Evolutionary conservation across 92 coral and sea anemone genomes (phyloP).

Genomic region (Scolanthus callimorphus): DNA sequence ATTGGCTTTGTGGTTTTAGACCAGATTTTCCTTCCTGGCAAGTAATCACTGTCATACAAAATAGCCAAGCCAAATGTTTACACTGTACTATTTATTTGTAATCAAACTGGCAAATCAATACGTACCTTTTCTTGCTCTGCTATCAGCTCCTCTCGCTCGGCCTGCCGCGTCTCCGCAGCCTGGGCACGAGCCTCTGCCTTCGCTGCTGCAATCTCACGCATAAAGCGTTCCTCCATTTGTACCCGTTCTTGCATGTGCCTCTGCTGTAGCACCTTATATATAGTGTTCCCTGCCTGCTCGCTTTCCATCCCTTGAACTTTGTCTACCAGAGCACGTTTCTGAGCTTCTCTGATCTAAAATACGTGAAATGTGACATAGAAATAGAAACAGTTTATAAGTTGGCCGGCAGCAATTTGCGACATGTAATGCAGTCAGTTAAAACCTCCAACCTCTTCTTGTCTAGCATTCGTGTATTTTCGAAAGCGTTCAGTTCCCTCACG

Average conservation of each 20-base stretch:
- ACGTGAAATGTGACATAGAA: no score
- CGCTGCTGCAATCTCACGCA: constrained; percentile 74
- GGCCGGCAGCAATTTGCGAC: no score
- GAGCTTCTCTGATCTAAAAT: constrained; percentile 75
- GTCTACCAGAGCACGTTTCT: constrained; percentile 69
- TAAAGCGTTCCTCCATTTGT: constrained; percentile 79
- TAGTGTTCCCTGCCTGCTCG: constrained; percentile 88
- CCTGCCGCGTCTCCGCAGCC: constrained; percentile 80
- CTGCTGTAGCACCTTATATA: constrained; percentile 89
- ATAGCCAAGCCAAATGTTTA: no score
- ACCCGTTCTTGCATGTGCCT: constrained; percentile 95
- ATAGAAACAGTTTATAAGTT: no score
- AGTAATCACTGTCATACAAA: no score
- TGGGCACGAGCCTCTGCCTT: constrained; percentile 96
- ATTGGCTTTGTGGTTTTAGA: no score
- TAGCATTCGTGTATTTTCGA: no score
- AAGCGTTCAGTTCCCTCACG: no score
- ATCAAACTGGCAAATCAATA: not conserved
- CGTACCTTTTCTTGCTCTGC: constrained; percentile 89
- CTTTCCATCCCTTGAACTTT: constrained; percentile 82
- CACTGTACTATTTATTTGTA: no score
- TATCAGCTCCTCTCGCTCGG: constrained; percentile 83
- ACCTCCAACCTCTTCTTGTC: no score
- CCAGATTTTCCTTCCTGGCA: no score
- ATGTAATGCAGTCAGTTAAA: no score